Evolutionary conservation across 2,113 vertebrate genomes (phyloP).

Genomic region (Callionymus lyra): DNA sequence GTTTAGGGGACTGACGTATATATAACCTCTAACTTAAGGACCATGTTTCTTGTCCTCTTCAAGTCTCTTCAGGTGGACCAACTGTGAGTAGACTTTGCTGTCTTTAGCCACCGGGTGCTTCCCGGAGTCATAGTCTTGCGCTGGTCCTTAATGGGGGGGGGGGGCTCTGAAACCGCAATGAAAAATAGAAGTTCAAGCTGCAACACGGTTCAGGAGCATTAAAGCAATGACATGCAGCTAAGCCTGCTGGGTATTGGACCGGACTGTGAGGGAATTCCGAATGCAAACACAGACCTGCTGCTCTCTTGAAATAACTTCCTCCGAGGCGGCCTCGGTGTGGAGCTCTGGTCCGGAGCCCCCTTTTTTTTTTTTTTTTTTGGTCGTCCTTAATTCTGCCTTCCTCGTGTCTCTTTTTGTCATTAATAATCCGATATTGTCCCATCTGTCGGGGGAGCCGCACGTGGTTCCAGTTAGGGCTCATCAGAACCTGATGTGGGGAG

Average conservation of each 20-base stretch:
- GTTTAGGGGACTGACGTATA: background rate
- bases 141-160: no score
- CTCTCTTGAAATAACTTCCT: conserved; percentile 53
- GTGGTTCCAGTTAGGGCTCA: conserved; percentile 65
- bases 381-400: conserved; percentile 21
- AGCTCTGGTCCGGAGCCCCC: conserved; percentile 56
- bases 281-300: conserved; percentile 48
- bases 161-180: no score
- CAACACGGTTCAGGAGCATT: conserved; percentile 11
- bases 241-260: conserved; percentile 23
- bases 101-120: no score
- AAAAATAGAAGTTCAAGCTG: no score
- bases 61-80: no score
- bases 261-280: conserved; percentile 39
- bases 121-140: no score
- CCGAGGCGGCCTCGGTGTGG: conserved; percentile 43
- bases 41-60: no score
- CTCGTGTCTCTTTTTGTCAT: conserved; percentile 46
- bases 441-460: conserved; percentile 64
- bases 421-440: conserved; percentile 68
- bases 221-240: conserved; percentile 24
- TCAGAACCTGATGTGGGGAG: conserved; percentile 60
- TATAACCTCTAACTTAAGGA: background rate
- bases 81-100: no score
- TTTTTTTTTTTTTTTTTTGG: no score